These are phyloP conservation scores for Cotesia typhae DNA, from an alignment of 1,140 invertebrate genomes.

Conservation along the genomic window DNA sequence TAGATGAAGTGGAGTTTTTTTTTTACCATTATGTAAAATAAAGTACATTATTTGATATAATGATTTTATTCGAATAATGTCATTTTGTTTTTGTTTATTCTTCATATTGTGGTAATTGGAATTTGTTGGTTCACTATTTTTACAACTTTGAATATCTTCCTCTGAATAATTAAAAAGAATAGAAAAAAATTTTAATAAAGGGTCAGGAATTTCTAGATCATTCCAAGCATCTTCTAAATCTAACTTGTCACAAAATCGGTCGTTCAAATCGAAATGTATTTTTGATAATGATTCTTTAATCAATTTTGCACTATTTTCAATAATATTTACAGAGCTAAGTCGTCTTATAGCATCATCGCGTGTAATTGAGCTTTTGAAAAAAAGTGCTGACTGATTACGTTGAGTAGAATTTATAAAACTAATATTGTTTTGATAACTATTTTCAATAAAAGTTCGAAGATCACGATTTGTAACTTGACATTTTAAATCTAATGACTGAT, in stretches of 20 bases:
- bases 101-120: not conserved
- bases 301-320: slow-evolving; percentile 17
- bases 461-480: not conserved
- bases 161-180: slow-evolving; percentile 23
- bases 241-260: slow-evolving; percentile 28
- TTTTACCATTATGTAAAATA: not conserved
- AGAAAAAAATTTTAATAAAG: slow-evolving; percentile 24
- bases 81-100: slow-evolving; percentile 3
- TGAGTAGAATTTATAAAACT: not conserved
- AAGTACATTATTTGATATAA: slow-evolving; percentile 22
- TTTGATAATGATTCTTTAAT: slow-evolving; percentile 11
- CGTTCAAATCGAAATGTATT: slow-evolving; percentile 27
- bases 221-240: slow-evolving; percentile 30
- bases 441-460: slow-evolving; percentile 3
- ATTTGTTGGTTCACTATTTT: not conserved
- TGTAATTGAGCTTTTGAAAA: not conserved
- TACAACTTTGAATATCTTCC: slow-evolving; percentile 7
- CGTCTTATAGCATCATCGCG: not conserved
- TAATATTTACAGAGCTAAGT: not conserved
- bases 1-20: slow-evolving; percentile 22
- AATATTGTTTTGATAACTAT: not conserved
- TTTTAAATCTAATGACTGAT: not conserved
- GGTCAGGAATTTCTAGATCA: slow-evolving; percentile 18
- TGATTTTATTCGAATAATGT: slow-evolving; percentile 1
- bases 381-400: not conserved